phyloP scores from a whole-genome alignment of 2,113 vertebrate species.

The Fregetta grallaria region DNA sequence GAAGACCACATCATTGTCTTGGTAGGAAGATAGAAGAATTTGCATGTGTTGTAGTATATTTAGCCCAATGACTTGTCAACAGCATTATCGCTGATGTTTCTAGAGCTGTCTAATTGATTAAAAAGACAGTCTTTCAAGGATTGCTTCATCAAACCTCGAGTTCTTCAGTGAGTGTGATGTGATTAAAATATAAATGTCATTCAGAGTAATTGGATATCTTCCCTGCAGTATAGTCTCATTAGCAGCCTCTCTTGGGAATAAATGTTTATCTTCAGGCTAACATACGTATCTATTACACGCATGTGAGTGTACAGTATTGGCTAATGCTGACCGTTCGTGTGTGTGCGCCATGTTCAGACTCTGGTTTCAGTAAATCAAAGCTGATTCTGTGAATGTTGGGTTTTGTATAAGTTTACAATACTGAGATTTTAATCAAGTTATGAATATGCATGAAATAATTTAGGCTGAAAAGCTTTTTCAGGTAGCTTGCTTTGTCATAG shows the following conservation, averaged over 20 bases:
- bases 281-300: background rate
- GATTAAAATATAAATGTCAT: slow-evolving; percentile 52
- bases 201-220: slow-evolving; percentile 17
- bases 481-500: background rate
- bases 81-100: background rate
- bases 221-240: slow-evolving; percentile 15
- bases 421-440: background rate
- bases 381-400: background rate
- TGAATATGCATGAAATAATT: background rate
- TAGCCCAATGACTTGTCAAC: slow-evolving; percentile 21
- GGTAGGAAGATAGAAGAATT: background rate
- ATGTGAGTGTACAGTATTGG: background rate
- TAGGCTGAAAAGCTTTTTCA: background rate
- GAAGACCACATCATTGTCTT: background rate
- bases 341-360: background rate
- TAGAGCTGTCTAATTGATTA: slow-evolving; percentile 30
- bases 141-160: slow-evolving; percentile 22
- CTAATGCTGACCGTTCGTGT: background rate
- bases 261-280: background rate
- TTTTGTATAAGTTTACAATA: background rate
- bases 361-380: background rate
- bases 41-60: background rate
- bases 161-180: slow-evolving; percentile 25
- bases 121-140: slow-evolving; percentile 13
- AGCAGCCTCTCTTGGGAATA: slow-evolving; percentile 5